phyloP scores from a whole-genome alignment of 2,113 vertebrate species.

The Oryzias melastigma region DNA sequence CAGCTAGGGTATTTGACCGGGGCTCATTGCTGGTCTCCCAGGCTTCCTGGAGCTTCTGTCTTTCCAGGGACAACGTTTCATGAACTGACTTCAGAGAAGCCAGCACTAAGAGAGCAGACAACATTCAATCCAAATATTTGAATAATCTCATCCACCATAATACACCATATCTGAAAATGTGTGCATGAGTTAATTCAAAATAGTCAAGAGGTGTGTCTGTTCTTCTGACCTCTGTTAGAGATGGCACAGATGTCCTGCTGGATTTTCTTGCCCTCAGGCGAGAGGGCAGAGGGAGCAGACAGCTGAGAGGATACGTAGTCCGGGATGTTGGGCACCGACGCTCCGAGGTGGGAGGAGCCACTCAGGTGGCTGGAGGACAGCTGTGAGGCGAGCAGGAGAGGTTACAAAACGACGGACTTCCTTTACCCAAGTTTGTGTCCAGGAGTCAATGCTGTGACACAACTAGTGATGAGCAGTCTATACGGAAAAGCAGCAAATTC shows the following conservation, averaged over 20 bases:
- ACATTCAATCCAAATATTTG: neutral
- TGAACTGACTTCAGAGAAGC: conserved; percentile 72
- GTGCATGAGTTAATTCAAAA: no score
- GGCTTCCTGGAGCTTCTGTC: conserved; percentile 71
- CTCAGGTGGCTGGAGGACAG: conserved; percentile 66
- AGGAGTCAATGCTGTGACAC: neutral
- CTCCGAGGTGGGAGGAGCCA: conserved; percentile 68
- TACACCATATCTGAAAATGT: no score
- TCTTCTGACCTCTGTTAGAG: conserved; percentile 69
- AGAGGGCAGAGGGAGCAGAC: conserved; percentile 69
- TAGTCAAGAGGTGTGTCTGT: neutral
- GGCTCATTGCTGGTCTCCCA: conserved; percentile 63
- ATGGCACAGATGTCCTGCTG: conserved; percentile 87
- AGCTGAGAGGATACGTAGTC: conserved; percentile 85
- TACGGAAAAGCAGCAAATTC: neutral
- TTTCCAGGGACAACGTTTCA: conserved; percentile 72
- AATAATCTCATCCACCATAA: no score
- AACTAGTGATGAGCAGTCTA: neutral
- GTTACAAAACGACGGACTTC: neutral
- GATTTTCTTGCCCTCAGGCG: conserved; percentile 83
- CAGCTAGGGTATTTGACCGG: conserved; percentile 54
- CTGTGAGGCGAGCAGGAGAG: conserved; percentile 36
- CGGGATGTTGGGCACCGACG: conserved; percentile 87
- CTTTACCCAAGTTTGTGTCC: neutral
- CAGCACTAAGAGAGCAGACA: conserved; percentile 63